Base-by-base conservation (phyloP, 2,113 vertebrate genomes). In the Macquaria australasica region DNA sequence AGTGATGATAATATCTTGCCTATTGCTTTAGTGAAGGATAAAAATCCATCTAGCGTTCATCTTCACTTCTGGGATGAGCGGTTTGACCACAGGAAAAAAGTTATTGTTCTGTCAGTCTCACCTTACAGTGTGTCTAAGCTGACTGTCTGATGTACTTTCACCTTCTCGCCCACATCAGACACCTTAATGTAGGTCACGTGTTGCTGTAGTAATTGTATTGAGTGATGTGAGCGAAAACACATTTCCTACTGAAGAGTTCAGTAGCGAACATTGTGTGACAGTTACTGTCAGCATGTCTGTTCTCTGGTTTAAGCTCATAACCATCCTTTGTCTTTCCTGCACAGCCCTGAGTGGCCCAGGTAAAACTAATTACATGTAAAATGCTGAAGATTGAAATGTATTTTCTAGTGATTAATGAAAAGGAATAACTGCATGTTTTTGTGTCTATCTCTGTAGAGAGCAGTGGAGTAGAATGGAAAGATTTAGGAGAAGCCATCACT, bases 261-360 rank as follows among this genome's bases (percentile, higher is more conserved):
- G 28, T 31, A 71, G 2, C 31, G 0, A 81, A 5, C 28, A 12
- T 31, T 0, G 0, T 5, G 2, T 50, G 39, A n/a, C 58, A 76
- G 28, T 68, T 0, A 25, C 50, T 28, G 41, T 75, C 72, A 82
- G 0, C 58, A 93, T 93, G 89, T 83, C 68, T 77, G 68, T 66
- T 41, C 6, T 56, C 48, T 74, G 67, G 64, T 18, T 83, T 3
- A 78, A 72, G 41, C 25, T 87, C 11, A 0, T 31, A 6, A 8
- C 84, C 41, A 0, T 86, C 56, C 8, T 88, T 9, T 84, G 55
- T 50, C 25, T 93, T 43, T 34, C 1, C 41, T 50, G 21, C 59
- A 28, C 59, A 3, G 58, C 39, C 6, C 56, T 5, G 55, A 71
- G 31, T 50, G 55, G 0, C 21, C 16, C 43, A 88, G 90, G 92